A percentile compares a stretch with the other conserved stretches of the same genome.
phyloP scores from a whole-genome alignment of 2,797 vertebrate species.

The Typhlichthys subterraneus region DNA sequence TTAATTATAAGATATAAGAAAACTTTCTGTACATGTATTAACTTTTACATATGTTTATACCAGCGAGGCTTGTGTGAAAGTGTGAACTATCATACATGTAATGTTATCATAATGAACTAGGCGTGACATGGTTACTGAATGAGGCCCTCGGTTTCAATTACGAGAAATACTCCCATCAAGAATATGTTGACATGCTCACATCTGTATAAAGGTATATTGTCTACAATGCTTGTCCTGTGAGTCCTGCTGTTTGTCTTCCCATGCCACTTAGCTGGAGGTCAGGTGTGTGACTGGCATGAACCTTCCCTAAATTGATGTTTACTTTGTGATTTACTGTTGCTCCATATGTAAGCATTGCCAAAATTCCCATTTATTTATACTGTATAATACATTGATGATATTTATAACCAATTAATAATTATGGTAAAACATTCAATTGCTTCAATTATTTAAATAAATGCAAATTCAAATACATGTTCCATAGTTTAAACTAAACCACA shows the following conservation, averaged over 20 bases:
- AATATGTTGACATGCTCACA: not conserved
- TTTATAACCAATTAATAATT: no score
- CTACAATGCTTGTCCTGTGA: not conserved
- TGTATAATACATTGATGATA: not conserved
- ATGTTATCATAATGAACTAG: no score
- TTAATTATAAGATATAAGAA: conserved; percentile 43
- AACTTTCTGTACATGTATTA: conserved; percentile 6
- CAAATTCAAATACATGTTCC: no score
- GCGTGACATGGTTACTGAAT: no score
- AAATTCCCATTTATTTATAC: conserved; percentile 5
- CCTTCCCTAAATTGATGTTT: conserved; percentile 59
- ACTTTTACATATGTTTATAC: no score
- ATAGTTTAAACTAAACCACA: no score
- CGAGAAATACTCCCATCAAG: not conserved
- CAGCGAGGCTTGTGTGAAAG: no score
- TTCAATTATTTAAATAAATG: no score
- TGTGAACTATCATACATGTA: no score
- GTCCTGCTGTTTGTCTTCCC: conserved; percentile 20
- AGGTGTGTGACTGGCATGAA: conserved; percentile 48
- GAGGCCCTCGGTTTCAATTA: not conserved
- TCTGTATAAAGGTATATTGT: not conserved
- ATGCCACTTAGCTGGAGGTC: conserved; percentile 19
- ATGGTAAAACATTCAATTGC: no score
- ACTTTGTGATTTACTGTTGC: conserved; percentile 15
- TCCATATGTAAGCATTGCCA: conserved; percentile 20